These are phyloP conservation scores for Oceanodroma leucorhoa DNA, from an alignment of 2,797 vertebrate genomes.

Conservation along the genomic window DNA sequence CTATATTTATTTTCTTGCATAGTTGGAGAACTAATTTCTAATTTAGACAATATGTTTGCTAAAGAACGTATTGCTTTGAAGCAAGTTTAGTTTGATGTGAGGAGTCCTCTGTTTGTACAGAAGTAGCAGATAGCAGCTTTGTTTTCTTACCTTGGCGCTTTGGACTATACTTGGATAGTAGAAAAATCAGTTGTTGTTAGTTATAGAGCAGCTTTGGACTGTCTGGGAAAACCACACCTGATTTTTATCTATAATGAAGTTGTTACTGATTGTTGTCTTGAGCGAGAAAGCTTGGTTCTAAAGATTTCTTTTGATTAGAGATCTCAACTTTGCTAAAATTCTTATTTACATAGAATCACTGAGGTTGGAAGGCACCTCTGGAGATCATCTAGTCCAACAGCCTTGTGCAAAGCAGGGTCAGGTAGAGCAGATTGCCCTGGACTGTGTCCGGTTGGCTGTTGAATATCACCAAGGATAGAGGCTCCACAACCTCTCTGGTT, in stretches of 20 bases:
- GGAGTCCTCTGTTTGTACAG: background rate
- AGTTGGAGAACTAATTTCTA: background rate
- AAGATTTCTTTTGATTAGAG: conserved; percentile 19
- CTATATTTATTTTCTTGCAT: background rate
- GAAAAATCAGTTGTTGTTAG: conserved; percentile 39
- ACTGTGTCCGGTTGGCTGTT: too few relatives aligned
- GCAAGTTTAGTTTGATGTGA: background rate
- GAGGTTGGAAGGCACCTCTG: background rate
- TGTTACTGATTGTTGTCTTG: conserved; percentile 33
- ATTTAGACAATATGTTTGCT: background rate
- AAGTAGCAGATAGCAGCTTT: background rate
- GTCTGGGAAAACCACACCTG: conserved; percentile 8
- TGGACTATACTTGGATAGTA: background rate
- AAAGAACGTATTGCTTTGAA: background rate
- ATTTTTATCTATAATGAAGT: conserved; percentile 14
- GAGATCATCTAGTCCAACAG: too few relatives aligned
- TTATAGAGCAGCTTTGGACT: conserved; percentile 16
- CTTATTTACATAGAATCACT: background rate
- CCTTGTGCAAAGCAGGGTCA: too few relatives aligned
- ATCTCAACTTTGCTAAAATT: background rate
- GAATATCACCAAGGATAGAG: too few relatives aligned
- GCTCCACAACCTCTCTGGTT: background rate
- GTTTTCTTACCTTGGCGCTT: background rate
- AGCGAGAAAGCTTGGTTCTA: conserved; percentile 13
- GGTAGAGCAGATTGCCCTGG: too few relatives aligned